Base-by-base conservation (phyloP, 2,888 invertebrate species). In the Nyleta sp. region DNA sequence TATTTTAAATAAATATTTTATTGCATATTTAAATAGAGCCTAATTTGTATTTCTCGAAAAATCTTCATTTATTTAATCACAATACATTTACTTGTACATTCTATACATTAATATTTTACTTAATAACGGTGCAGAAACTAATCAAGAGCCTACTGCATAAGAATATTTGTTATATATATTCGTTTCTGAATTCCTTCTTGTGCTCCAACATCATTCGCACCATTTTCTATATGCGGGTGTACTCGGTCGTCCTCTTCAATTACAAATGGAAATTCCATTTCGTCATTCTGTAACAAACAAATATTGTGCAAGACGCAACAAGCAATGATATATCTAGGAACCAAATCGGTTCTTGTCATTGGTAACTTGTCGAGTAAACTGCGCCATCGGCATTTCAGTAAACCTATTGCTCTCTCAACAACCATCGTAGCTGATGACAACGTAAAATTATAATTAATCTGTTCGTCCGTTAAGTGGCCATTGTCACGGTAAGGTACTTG, bases 361-460 rank as follows among this genome's bases (percentile, higher is more conserved):
- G 38, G 22, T 33, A 55, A 55, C 22, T 17, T 18, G 18, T 55
- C 33, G n/a, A 52, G 31, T 52, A 53, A 53, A 38, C 53, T 20
- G 11, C 53, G 35, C 53, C 53, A 53, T 50, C 48, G n/a, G 8
- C 7, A 28, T 50, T 50, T 50, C 6, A 50, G 13, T 15, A 50
- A 50, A 28, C 48, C 48, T 7, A 53, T 35, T 10, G 75, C 44
- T 7, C 78, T 24, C 59, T 79, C 74, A n/a, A 81, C 52, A 11
- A 64, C 57, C 50, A 72, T 74, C 10, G 74, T 46, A 31, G 67
- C 48, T 11, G 62, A 65, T 7, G 73, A 77, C 10, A 71, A 28
- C 0, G 18, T 52, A 17, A 10, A 15, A 52, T 82, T 79, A 33
- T 59, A 82, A 38, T 74, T 60, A 5, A 11, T 52, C 64, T 82